phyloP scores from a whole-genome alignment of 2,888 invertebrate species.

The Apomyelois bistriatella region DNA sequence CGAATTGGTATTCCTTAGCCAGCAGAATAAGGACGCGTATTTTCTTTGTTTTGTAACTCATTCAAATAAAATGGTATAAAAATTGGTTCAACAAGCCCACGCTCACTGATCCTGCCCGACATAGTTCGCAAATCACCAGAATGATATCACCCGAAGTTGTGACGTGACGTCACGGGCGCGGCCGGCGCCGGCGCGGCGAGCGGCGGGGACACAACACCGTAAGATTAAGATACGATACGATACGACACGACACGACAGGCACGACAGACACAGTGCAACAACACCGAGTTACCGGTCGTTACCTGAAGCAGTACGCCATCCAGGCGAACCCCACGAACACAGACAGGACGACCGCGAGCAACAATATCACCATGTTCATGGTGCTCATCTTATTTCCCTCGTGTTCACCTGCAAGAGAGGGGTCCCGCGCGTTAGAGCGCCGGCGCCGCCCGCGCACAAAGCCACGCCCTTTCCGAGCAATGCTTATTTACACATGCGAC shows the following conservation, averaged over 20 bases:
- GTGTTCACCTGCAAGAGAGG: conserved; percentile 84
- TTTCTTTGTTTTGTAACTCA: too few relatives aligned
- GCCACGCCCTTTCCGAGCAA: conserved; percentile 59
- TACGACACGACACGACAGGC: conserved; percentile 60
- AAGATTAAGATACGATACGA: conserved; percentile 22
- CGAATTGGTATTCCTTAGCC: too few relatives aligned
- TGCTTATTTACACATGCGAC: conserved; percentile 34
- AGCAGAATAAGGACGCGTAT: too few relatives aligned
- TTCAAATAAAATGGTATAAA: too few relatives aligned
- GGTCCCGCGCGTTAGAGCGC: conserved; percentile 76
- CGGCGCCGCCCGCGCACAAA: conserved; percentile 64
- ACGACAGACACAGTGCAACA: conserved; percentile 71
- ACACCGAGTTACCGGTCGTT: conserved; percentile 75
- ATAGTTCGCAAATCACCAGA: conserved; percentile 30
- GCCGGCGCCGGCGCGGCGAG: conserved; percentile 45
- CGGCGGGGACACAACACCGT: conserved; percentile 43
- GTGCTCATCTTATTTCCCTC: conserved; percentile 92
- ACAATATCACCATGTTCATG: conserved; percentile 93
- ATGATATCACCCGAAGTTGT: conserved; percentile 23
- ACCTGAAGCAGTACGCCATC: conserved; percentile 98
- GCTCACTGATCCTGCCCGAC: background rate
- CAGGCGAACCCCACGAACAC: conserved; percentile 98
- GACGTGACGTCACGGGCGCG: conserved; percentile 38
- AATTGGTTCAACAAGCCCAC: too few relatives aligned
- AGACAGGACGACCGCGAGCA: conserved; percentile 94